Conservation (phyloP, 1,140 invertebrate species). For the Homalodisca vitripennis region DNA sequence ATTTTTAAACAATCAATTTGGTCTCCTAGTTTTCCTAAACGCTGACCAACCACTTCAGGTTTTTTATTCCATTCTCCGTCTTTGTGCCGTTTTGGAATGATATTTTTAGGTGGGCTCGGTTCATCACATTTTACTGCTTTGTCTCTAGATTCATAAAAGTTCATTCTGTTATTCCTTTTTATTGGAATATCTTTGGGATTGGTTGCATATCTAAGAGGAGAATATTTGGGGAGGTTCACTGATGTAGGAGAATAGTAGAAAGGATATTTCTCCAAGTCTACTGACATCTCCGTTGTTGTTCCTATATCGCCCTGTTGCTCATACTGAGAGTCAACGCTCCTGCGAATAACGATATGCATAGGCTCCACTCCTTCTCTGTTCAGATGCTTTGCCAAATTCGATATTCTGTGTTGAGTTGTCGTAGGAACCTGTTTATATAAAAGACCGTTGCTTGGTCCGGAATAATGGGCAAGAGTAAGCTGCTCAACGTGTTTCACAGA, state of each 20-base stretch:
- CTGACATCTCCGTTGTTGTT: conserved; percentile 34
- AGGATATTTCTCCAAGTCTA: conserved; percentile 51
- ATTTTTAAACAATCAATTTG: conserved; percentile 71
- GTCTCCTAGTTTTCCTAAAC: conserved; percentile 59
- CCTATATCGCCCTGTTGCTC: conserved; percentile 26
- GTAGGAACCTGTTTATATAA: conserved; percentile 22
- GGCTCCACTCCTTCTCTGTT: conserved; percentile 23
- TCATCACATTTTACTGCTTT: conserved; percentile 49
- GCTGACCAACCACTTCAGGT: conserved; percentile 41
- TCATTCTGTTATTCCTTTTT: conserved; percentile 53
- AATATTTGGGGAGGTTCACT: conserved; percentile 50
- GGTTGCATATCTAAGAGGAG: conserved; percentile 58
- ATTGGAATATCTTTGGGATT: conserved; percentile 51
- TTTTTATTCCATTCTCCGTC: conserved; percentile 43
- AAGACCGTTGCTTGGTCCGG: conserved; percentile 26
- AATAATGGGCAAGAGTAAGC: conserved; percentile 40
- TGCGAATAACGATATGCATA: conserved; percentile 6
- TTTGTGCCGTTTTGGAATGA: conserved; percentile 47
- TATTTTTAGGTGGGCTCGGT: conserved; percentile 45
- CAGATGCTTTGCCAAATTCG: conserved; percentile 36
- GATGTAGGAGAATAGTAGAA: conserved; percentile 46
- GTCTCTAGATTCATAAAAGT: conserved; percentile 61
- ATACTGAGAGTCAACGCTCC: neutral
- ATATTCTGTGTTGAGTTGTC: conserved; percentile 33
- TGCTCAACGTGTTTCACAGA: conserved; percentile 39